These are phyloP conservation scores for Hyposoter dolosus DNA, from an alignment of 2,888 invertebrate genomes.

Conservation along the genomic window DNA sequence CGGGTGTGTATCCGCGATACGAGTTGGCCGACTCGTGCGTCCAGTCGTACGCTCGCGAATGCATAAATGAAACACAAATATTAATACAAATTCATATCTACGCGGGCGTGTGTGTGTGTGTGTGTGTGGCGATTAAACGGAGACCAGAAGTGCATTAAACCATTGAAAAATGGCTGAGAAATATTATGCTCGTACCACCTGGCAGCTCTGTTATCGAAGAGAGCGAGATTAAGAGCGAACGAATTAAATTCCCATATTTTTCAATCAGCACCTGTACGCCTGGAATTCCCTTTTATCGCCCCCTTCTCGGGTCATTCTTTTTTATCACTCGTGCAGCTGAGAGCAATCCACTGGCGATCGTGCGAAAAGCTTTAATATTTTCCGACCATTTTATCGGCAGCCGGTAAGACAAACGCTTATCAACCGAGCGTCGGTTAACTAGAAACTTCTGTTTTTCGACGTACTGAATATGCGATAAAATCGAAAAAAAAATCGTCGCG, in stretches of 20 bases:
- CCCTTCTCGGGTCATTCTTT: constrained; percentile 13
- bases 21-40: constrained; percentile 7
- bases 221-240: constrained; percentile 39
- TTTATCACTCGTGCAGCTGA: constrained; percentile 13
- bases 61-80: background rate
- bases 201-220: constrained; percentile 52
- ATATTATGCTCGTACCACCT: constrained; percentile 36
- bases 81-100: constrained; percentile 16
- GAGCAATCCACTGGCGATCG: background rate
- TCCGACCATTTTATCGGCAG: background rate
- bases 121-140: constrained; percentile 4
- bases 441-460: background rate
- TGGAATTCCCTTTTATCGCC: constrained; percentile 1
- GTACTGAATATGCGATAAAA: background rate
- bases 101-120: background rate
- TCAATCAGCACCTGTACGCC: constrained; percentile 52
- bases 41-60: constrained; percentile 1
- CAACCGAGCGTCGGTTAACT: constrained; percentile 9
- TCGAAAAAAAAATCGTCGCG: background rate
- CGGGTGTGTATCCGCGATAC: background rate
- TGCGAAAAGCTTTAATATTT: background rate
- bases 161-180: constrained; percentile 18
- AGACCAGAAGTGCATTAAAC: constrained; percentile 4
- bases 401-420: background rate
- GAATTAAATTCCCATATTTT: constrained; percentile 57